Evolutionary conservation across 2,113 vertebrate species (phyloP).

Genomic region (Arenaria interpres): DNA sequence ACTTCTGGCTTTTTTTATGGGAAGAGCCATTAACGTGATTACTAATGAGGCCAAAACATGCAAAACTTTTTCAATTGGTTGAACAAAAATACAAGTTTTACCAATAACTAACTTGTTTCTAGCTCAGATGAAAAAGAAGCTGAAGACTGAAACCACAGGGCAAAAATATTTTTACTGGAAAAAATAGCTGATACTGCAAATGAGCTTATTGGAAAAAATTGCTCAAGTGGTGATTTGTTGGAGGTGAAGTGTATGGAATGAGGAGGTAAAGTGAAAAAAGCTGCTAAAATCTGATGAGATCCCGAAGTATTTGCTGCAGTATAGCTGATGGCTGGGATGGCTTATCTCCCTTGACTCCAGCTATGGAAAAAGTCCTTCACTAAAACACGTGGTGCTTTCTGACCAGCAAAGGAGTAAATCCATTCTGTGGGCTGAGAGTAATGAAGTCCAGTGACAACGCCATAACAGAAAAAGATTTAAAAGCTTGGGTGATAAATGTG

Average conservation of each 20-base stretch:
- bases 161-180: neutral
- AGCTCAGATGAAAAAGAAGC: neutral
- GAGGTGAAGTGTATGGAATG: neutral
- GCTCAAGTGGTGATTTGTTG: neutral
- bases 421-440: neutral
- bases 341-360: neutral
- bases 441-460: neutral
- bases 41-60: neutral
- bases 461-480: neutral
- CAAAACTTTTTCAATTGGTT: neutral
- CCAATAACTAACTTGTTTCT: neutral
- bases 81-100: neutral
- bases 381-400: neutral
- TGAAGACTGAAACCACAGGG: neutral
- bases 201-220: neutral
- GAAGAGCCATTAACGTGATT: neutral
- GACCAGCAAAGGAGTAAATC: neutral
- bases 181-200: neutral
- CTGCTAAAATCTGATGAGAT: neutral
- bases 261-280: neutral
- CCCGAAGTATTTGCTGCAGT: neutral
- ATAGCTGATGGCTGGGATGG: neutral
- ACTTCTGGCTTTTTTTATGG: neutral
- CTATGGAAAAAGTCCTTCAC: neutral
- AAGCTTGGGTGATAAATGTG: neutral